These are phyloP conservation scores for Enchytraeus crypticus DNA, from an alignment of 2,888 invertebrate species.

Conservation along the genomic window DNA sequence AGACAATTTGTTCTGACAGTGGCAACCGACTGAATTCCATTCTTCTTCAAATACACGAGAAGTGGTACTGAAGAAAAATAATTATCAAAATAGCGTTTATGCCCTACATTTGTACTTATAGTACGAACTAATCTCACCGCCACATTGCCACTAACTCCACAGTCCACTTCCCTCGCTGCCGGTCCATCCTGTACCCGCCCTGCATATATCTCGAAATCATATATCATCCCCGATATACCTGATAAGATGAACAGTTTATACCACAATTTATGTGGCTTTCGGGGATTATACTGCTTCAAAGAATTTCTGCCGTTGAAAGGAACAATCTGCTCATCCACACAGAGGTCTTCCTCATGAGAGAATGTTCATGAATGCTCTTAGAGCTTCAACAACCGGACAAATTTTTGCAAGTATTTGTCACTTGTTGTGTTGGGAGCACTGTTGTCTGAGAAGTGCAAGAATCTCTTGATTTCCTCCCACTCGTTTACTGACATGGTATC, in stretches of 20 bases:
- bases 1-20: neutral
- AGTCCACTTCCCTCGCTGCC: neutral
- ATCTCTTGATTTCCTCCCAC: neutral
- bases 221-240: neutral
- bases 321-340: neutral
- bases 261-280: neutral
- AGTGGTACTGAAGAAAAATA: neutral
- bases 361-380: neutral
- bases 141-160: neutral
- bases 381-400: neutral
- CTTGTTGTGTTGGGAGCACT: too few species aligned
- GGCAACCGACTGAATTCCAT: neutral
- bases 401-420: neutral
- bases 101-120: neutral
- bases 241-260: neutral
- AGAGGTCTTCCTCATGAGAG: neutral
- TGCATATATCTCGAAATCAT: neutral
- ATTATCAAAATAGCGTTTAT: slow-evolving; percentile 1
- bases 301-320: neutral
- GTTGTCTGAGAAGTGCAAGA: neutral
- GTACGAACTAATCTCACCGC: neutral
- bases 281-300: neutral
- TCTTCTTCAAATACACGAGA: neutral
- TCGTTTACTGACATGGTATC: neutral
- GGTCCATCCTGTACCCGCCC: neutral